These are phyloP conservation scores for Panzeria rudis DNA, from an alignment of 2,888 invertebrate species.

Conservation along the genomic window DNA sequence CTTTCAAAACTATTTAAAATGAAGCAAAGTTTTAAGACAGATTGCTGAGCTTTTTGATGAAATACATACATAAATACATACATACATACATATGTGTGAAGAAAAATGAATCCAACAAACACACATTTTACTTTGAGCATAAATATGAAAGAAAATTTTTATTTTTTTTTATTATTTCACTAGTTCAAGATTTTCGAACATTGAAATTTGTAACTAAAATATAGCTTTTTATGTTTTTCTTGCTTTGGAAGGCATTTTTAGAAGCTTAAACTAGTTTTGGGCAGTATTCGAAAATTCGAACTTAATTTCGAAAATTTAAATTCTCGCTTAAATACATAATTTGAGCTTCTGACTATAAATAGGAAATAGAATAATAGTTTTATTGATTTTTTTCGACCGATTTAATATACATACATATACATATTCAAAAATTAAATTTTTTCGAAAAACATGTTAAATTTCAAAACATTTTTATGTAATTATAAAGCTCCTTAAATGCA, in stretches of 20 bases:
- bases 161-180: not conserved
- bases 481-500: no score
- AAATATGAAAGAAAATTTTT: not conserved
- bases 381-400: no score
- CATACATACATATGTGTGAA: not conserved
- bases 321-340: not conserved
- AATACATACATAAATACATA: no score
- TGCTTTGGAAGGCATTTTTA: not conserved
- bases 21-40: not conserved
- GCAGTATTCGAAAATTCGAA: slow-evolving; percentile 31
- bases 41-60: not conserved
- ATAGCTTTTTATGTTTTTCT: not conserved
- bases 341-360: no score
- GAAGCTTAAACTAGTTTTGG: not conserved
- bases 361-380: no score
- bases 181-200: not conserved
- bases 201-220: not conserved
- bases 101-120: not conserved
- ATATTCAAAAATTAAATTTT: no score
- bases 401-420: no score
- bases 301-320: not conserved
- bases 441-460: no score
- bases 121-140: not conserved
- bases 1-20: not conserved
- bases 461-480: no score